Evolutionary conservation across 2,113 vertebrate genomes (phyloP).

Genomic region (Eulemur macaco): DNA sequence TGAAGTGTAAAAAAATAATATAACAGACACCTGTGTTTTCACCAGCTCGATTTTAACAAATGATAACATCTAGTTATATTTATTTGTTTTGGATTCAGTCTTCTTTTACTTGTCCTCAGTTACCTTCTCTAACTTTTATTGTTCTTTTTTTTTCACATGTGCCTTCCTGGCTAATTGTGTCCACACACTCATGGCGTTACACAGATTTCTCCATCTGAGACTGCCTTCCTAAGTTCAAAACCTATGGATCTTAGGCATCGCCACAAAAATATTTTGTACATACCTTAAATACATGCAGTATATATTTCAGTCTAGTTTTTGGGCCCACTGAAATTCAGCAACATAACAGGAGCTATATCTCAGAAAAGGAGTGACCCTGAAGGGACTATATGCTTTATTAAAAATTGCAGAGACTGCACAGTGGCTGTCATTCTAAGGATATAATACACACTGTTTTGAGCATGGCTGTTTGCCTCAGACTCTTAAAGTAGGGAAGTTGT

Average conservation of each 20-base stretch:
- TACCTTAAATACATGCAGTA: background rate
- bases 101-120: background rate
- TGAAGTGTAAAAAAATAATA: background rate
- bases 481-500: background rate
- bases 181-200: background rate
- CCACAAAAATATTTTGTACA: background rate
- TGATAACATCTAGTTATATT: background rate
- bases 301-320: background rate
- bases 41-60: background rate
- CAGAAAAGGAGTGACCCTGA: background rate
- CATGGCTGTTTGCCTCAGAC: background rate
- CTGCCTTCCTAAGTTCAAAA: background rate
- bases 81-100: background rate
- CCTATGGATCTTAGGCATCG: background rate
- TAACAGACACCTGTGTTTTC: background rate
- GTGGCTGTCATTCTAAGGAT: background rate
- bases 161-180: background rate
- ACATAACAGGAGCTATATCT: background rate
- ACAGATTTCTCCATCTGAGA: background rate
- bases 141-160: background rate
- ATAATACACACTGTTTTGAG: background rate
- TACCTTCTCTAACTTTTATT: background rate
- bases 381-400: background rate
- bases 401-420: background rate
- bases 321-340: background rate